A percentile compares a stretch with the other conserved stretches of the same genome.
These are phyloP conservation scores for Cephalotes varians DNA, from an alignment of 2,888 invertebrate genomes.

Conservation along the genomic window DNA sequence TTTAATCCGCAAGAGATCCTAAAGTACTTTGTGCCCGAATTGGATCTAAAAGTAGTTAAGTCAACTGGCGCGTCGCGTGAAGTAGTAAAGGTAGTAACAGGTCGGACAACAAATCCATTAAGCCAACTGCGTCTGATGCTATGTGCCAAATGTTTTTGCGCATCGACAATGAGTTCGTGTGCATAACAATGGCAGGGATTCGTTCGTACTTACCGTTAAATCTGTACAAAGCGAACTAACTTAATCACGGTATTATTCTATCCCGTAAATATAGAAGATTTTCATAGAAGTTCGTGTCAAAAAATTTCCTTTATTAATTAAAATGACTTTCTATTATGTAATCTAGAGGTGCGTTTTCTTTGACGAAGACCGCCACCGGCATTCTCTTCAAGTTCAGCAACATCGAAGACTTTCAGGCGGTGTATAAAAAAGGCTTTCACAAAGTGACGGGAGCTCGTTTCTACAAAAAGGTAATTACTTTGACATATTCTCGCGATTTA, in stretches of 20 bases:
- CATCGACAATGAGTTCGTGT: conserved; percentile 2
- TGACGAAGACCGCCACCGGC: conserved; percentile 95
- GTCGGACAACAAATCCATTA: conserved; percentile 47
- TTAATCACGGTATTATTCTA: background rate
- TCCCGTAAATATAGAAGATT: background rate
- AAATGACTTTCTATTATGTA: conserved; percentile 6
- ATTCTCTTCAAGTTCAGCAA: conserved; percentile 95
- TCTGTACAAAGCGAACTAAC: background rate
- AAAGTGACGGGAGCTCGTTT: conserved; percentile 94
- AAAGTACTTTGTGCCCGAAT: conserved; percentile 26
- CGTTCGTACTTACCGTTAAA: background rate
- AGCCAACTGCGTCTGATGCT: conserved; percentile 18
- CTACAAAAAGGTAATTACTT: conserved; percentile 91
- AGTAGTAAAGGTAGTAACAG: conserved; percentile 48
- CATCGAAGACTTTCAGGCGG: conserved; percentile 94
- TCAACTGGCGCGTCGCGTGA: conserved; percentile 28
- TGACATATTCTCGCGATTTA: background rate
- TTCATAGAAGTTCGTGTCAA: background rate
- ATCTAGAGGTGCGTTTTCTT: conserved; percentile 92
- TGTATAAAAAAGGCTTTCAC: conserved; percentile 95
- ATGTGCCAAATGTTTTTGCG: conserved; percentile 17
- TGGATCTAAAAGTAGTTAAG: conserved; percentile 50
- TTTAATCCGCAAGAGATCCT: conserved; percentile 42
- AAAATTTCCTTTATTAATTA: background rate
- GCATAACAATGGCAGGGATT: background rate